phyloP scores from a whole-genome alignment of 2,888 invertebrate genomes.

The Lypha dubia region DNA sequence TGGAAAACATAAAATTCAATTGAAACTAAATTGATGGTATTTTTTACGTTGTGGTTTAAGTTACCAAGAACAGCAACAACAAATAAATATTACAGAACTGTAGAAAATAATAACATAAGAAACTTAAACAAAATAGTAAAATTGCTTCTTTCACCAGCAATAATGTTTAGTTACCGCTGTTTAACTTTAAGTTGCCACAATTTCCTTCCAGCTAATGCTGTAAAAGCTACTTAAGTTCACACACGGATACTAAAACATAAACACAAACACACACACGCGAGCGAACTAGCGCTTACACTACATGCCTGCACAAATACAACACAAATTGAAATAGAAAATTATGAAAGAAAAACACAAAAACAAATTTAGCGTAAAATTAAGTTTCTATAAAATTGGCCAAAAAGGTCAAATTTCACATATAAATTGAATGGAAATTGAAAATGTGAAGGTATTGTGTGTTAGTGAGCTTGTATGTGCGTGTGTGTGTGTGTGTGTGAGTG shows the following conservation, averaged over 20 bases:
- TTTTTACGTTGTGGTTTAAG: constrained; percentile 43
- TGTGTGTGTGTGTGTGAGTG: neutral
- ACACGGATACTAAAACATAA: neutral
- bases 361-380: constrained; percentile 73
- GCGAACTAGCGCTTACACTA: no score
- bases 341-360: constrained; percentile 44
- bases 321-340: constrained; percentile 49
- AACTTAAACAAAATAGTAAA: constrained; percentile 23
- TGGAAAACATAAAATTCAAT: constrained; percentile 59
- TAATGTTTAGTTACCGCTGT: neutral
- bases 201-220: constrained; percentile 42
- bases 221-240: constrained; percentile 16
- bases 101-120: constrained; percentile 13
- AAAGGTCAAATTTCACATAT: constrained; percentile 55
- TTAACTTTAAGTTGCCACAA: constrained; percentile 47
- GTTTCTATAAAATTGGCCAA: constrained; percentile 60
- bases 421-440: constrained; percentile 4
- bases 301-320: neutral
- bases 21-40: constrained; percentile 64
- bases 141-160: constrained; percentile 5
- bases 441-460: neutral
- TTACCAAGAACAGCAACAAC: neutral
- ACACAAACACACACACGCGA: neutral
- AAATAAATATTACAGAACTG: neutral
- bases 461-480: no score